A percentile compares a stretch with the other conserved stretches of the same genome.
These are phyloP conservation scores for Agraylea sexmaculata DNA, from an alignment of 1,140 invertebrate species.

Conservation along the genomic window DNA sequence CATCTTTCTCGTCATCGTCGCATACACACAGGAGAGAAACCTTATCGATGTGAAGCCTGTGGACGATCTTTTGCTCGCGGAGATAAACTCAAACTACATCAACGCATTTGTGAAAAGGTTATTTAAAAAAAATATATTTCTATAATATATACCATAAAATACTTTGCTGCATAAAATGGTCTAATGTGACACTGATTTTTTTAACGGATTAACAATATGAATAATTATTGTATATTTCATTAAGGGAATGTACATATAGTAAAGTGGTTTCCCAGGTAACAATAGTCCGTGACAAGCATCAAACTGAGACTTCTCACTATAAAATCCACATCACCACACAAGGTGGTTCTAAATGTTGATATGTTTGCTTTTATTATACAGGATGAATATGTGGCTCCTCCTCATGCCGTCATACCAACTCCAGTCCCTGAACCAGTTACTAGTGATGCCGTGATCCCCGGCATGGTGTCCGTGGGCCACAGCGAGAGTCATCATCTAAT, in stretches of 20 bases:
- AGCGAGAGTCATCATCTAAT: conserved; percentile 35
- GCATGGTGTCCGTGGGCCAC: conserved; percentile 37
- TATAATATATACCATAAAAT: no score
- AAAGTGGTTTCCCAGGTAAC: no score
- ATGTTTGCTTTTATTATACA: conserved; percentile 3
- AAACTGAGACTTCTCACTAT: neutral
- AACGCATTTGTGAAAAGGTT: conserved; percentile 39
- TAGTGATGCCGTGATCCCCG: conserved; percentile 30
- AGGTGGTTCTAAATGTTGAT: neutral
- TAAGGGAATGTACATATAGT: no score
- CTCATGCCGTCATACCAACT: conserved; percentile 31
- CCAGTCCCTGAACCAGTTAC: conserved; percentile 30
- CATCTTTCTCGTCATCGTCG: conserved; percentile 49
- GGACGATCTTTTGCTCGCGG: conserved; percentile 37
- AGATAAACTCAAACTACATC: conserved; percentile 38
- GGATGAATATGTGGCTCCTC: conserved; percentile 20
- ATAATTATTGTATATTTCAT: neutral
- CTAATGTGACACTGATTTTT: no score
- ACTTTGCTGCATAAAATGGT: no score
- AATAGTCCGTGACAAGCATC: neutral
- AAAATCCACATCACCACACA: neutral
- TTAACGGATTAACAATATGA: neutral
- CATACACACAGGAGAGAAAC: conserved; percentile 55
- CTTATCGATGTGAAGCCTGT: conserved; percentile 50
- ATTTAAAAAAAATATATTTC: neutral